phyloP scores from a whole-genome alignment of 1,140 invertebrate species.

The Spodoptera litura region DNA sequence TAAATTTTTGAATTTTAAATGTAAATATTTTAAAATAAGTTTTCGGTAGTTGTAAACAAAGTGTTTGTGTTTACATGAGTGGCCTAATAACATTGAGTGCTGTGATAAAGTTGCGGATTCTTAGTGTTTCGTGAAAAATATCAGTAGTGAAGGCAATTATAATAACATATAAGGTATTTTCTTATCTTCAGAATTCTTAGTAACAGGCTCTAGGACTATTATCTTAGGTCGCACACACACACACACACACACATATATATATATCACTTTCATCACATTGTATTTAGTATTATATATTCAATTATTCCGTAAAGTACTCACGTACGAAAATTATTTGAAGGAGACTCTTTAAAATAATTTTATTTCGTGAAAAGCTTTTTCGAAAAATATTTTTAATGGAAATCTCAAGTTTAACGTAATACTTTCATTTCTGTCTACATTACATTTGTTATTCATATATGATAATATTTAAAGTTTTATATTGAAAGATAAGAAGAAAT shows the following conservation, averaged over 20 bases:
- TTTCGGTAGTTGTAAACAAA: background rate
- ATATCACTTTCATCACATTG: background rate
- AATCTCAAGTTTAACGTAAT: too few relatives aligned
- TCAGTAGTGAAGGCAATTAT: background rate
- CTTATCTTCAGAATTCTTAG: background rate
- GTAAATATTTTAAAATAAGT: conserved; percentile 4
- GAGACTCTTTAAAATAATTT: too few relatives aligned
- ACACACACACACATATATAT: too few relatives aligned
- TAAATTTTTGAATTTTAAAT: background rate
- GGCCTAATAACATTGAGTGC: conserved; percentile 1
- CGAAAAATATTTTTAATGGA: too few relatives aligned
- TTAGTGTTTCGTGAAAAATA: conserved; percentile 26
- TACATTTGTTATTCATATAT: too few relatives aligned
- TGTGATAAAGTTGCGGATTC: conserved; percentile 12
- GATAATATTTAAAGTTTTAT: too few relatives aligned
- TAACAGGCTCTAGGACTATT: background rate
- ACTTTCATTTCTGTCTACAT: too few relatives aligned
- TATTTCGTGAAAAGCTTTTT: too few relatives aligned
- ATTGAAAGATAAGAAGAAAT: too few relatives aligned
- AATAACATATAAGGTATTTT: conserved; percentile 35
- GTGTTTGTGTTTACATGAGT: conserved; percentile 5
- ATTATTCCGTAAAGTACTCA: too few relatives aligned
- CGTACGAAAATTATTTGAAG: too few relatives aligned
- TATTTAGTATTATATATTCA: too few relatives aligned
- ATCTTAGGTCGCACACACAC: conserved; percentile 2